Conservation (phyloP, 1,140 invertebrate genomes). For the Drosophila athabasca region DNA sequence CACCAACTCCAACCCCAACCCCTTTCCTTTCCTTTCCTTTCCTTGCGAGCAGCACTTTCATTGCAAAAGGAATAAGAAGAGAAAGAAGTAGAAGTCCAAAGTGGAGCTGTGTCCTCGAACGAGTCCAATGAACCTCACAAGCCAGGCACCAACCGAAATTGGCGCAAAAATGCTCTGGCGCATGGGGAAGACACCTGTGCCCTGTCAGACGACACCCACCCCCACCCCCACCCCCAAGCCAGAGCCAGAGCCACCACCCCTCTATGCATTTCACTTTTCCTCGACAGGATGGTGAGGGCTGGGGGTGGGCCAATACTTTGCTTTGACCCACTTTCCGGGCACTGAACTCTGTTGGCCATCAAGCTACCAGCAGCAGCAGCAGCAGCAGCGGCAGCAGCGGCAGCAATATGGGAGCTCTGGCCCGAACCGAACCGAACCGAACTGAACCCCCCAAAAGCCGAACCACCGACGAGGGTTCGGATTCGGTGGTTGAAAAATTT, state of each 20-base stretch:
- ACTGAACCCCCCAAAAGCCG: neutral
- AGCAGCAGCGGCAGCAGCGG: slow-evolving; percentile 4
- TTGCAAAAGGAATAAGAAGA: slow-evolving; percentile 2
- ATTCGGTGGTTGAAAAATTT: slow-evolving; percentile 46
- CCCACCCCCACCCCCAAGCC: slow-evolving; percentile 5
- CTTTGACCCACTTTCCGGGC: slow-evolving; percentile 87
- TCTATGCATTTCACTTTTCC: slow-evolving; percentile 66
- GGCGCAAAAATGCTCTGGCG: slow-evolving; percentile 35
- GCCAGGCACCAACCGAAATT: slow-evolving; percentile 41
- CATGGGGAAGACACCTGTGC: slow-evolving; percentile 73
- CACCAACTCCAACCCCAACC: too few species aligned
- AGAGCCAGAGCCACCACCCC: slow-evolving; percentile 1
- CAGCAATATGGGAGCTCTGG: slow-evolving; percentile 25
- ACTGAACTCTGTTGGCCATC: slow-evolving; percentile 54
- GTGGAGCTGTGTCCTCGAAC: slow-evolving; percentile 64
- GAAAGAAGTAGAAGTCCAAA: neutral
- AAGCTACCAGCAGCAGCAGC: slow-evolving; percentile 4
- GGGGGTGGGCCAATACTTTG: slow-evolving; percentile 57
- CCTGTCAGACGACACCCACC: slow-evolving; percentile 57
- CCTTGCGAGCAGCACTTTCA: slow-evolving; percentile 31
- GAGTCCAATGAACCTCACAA: slow-evolving; percentile 63
- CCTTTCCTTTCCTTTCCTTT: neutral
- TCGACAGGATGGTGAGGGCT: slow-evolving; percentile 5
- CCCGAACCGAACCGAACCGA: slow-evolving; percentile 8
- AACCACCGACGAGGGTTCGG: slow-evolving; percentile 1